Percentiles rank a stretch among this genome's conserved stretches.
phyloP scores from a whole-genome alignment of 1,140 invertebrate species.

The Bradysia coprophila region DNA sequence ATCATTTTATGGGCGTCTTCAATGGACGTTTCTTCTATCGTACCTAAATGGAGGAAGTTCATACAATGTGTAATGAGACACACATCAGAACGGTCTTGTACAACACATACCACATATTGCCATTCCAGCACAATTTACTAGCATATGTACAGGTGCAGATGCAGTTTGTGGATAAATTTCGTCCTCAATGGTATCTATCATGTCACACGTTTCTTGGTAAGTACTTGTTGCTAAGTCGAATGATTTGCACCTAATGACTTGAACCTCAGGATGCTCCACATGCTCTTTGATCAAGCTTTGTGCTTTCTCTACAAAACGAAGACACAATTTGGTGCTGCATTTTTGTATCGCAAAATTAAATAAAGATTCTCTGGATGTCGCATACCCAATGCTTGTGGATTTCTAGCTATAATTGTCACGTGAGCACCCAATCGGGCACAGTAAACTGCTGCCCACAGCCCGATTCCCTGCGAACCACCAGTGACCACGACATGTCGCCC shows the following conservation, averaged over 20 bases:
- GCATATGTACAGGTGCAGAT: slow-evolving; percentile 65
- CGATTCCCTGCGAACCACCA: slow-evolving; percentile 92
- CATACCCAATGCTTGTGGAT: slow-evolving; percentile 48
- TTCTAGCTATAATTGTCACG: slow-evolving; percentile 78
- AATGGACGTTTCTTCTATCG: slow-evolving; percentile 61
- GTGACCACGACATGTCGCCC: slow-evolving; percentile 51
- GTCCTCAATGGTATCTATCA: too few relatives aligned
- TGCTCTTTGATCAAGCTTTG: too few relatives aligned
- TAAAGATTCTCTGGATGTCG: too few relatives aligned
- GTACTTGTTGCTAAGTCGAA: slow-evolving; percentile 61
- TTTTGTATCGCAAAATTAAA: too few relatives aligned
- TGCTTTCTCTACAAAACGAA: too few relatives aligned
- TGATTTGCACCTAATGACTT: too few relatives aligned
- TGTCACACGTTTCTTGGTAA: too few relatives aligned
- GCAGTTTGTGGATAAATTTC: slow-evolving; percentile 22
- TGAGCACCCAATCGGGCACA: slow-evolving; percentile 61
- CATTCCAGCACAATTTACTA: slow-evolving; percentile 84
- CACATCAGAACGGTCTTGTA: too few relatives aligned
- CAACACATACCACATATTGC: slow-evolving; percentile 60
- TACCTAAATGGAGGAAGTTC: too few relatives aligned
- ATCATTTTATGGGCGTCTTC: slow-evolving; percentile 51
- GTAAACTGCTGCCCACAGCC: slow-evolving; percentile 61
- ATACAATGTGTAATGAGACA: too few relatives aligned
- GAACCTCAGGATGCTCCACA: too few relatives aligned
- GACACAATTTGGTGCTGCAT: too few relatives aligned